Evolutionary conservation across 2,888 invertebrate species (phyloP), one percentile per base, ranked within the genome.

Genomic region (Limnephilus marmoratus): DNA sequence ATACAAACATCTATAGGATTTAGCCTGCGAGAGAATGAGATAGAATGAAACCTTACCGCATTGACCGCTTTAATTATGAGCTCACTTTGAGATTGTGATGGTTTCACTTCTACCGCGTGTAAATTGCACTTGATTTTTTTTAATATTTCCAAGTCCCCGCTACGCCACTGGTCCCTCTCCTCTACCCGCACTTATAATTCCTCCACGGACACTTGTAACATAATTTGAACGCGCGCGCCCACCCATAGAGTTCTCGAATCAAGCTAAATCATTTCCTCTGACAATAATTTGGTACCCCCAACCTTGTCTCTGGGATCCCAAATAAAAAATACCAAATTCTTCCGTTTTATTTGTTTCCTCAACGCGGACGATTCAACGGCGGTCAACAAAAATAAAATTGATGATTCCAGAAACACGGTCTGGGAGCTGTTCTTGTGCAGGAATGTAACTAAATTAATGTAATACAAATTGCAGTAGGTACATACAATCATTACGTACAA

Each of bases 281-380:
- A 29, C 86, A 86, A 86, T 86, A 49, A 86, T 86, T 45, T n/a
- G 86, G 86, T n/a, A 29, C 45, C 86, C n/a, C 49, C 86, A 29
- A 45, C 41, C n/a, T n/a, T 86, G 68, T 68, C 68, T 68, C 68
- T 68, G 68, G 68, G 24, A 68, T 68, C 68, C 24, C 24, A 49
- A 86, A 41, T 86, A n/a, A n/a, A n/a, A n/a, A n/a, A 68, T 68
- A 24, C 24, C 24, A 49, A 86, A 41, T 86, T 45, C 86, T 45
- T 86, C n/a, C 86, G 15, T 18, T 49, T 86, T 49, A 45, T 85
- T 45, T 49, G 49, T 86, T 86, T 49, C 45, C 12, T 86, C 24
- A 7, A 24, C 24, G 68, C 68, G 9, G 68, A 5, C 86, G 15
- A 12, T 49, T 24, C 24, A 86, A 86, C 45, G 45, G 45, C 41